Percentiles rank a stretch among this genome's conserved stretches.
phyloP scores from a whole-genome alignment of 2,888 invertebrate species.

The Hydriomena furcata region DNA sequence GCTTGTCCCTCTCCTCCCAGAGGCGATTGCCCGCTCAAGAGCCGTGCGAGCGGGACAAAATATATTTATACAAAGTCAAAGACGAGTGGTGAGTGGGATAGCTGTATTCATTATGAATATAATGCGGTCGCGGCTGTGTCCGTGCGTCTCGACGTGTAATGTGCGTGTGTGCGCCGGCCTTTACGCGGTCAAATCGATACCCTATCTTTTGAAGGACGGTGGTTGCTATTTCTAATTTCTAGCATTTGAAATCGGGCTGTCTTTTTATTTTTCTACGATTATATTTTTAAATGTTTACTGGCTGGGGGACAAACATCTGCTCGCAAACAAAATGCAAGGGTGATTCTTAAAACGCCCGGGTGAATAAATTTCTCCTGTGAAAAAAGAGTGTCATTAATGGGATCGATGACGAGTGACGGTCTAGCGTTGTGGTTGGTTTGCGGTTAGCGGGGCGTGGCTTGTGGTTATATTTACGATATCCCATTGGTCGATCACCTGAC shows the following conservation, averaged over 20 bases:
- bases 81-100: conserved; percentile 80
- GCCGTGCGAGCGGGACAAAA: conserved; percentile 72
- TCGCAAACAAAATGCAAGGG: conserved; percentile 10
- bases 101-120: conserved; percentile 84
- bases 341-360: conserved; percentile 13
- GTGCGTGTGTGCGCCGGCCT: conserved; percentile 70
- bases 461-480: conserved; percentile 83
- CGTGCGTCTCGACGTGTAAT: conserved; percentile 66
- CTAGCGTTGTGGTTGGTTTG: conserved; percentile 85
- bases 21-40: conserved; percentile 64
- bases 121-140: conserved; percentile 79
- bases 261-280: conserved; percentile 8
- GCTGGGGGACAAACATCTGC: background rate
- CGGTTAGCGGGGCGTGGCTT: conserved; percentile 86
- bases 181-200: conserved; percentile 77
- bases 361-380: conserved; percentile 38
- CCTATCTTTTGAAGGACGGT: conserved; percentile 66
- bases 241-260: background rate
- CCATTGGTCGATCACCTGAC: conserved; percentile 84
- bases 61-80: conserved; percentile 83
- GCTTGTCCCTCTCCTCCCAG: conserved; percentile 69
- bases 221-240: conserved; percentile 27
- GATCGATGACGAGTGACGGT: conserved; percentile 76
- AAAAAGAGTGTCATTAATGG: conserved; percentile 65
- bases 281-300: conserved; percentile 16